Conservation (phyloP, 2,797 vertebrate genomes). For the Vultur gryphus region DNA sequence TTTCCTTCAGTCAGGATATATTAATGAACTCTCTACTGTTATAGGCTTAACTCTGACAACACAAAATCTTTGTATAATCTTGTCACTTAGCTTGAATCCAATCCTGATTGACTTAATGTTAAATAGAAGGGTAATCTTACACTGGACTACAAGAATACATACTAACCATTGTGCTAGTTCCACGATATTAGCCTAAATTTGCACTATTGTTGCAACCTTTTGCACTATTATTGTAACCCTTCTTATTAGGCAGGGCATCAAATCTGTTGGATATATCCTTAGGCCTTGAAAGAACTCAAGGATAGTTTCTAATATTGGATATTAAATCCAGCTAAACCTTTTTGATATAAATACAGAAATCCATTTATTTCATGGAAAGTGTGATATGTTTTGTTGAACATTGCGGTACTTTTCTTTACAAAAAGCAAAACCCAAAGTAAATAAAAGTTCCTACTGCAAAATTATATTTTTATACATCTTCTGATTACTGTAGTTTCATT, state of each 20-base stretch:
- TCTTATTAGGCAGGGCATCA: neutral
- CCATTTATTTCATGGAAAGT: neutral
- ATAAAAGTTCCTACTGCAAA: neutral
- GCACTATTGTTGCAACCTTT: neutral
- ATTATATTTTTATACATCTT: neutral
- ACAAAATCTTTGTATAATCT: neutral
- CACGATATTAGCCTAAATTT: neutral
- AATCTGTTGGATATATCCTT: neutral
- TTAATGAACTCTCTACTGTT: neutral
- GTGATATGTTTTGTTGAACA: accelerated
- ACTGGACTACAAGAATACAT: neutral
- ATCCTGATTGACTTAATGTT: neutral
- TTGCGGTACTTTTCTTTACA: neutral
- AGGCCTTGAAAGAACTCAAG: neutral
- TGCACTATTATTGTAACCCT: neutral
- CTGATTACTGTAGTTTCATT: neutral
- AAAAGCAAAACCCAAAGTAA: neutral
- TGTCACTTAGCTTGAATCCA: neutral
- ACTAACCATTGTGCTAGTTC: too few species aligned
- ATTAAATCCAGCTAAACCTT: neutral
- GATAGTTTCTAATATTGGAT: neutral
- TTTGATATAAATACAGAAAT: neutral
- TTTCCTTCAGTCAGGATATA: neutral
- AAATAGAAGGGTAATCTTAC: neutral
- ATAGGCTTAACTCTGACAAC: neutral